Base-by-base conservation (phyloP, 2,888 invertebrate genomes). In the Drosophila vallismaia region DNA sequence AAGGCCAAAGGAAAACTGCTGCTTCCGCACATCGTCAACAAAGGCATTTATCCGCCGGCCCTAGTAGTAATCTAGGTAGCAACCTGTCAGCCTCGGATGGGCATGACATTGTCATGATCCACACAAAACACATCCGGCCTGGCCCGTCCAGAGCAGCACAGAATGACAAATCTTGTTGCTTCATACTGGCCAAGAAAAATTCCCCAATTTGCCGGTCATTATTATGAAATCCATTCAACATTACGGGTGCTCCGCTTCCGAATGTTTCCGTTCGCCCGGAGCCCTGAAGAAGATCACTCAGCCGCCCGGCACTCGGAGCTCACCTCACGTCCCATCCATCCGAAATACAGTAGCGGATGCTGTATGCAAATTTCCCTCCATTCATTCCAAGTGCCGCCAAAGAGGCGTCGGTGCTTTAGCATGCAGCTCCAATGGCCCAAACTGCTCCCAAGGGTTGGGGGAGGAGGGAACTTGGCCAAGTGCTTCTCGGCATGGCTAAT, bases 111-210 rank as follows among this genome's bases (percentile, higher is more conserved):
- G 82, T 84, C 82, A 84, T 42, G 68, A 54, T 66, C 73, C 60
- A 53, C 76, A 84, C 87, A 84, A 84, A 85, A 84, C 86, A 84
- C 87, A 84, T 84, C 84, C 84, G 84, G 84, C 87, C 75, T 40
- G 44, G 44, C n/a, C 87, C 85, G 84, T 83, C 87, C 75, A 40
- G 44, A 36, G 12, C 36, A n/a, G 44, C 10, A 19, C 19, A 19
- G 57, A 79, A 66, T 82, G 83, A 82, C 72, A 82, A 81, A 81
- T 82, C 62, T 81, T 64, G 24, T 44, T 44, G 42, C 42, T 42
- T 9, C 73, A 66, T 52, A 58, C 74, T 69, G 78, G 53, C 14
- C 45, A 28, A 40, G 54, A 52, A 68, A 76, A 76, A 77, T 80
- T 73, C 69, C 86, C 86, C 82, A 79, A 82, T 86, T 77, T 72